Evolutionary conservation across 1,140 invertebrate genomes (phyloP).

Genomic region (Diploscapter pachys): DNA sequence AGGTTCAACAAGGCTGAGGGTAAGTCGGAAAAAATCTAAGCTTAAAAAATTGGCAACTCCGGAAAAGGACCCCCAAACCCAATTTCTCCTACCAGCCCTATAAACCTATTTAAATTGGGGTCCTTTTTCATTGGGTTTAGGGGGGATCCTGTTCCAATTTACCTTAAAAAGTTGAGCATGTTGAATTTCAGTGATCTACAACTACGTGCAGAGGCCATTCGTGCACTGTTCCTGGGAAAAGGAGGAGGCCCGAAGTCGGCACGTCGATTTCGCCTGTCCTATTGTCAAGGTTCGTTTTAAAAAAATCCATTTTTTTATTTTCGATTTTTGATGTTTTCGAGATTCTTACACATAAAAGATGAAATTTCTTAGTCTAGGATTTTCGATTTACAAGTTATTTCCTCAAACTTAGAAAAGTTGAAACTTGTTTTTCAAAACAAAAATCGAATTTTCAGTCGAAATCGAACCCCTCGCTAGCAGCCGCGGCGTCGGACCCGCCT

Average conservation of each 20-base stretch:
- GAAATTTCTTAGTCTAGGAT: not conserved
- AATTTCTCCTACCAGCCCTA: too few relatives aligned
- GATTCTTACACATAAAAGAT: too few relatives aligned
- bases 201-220: constrained; percentile 98
- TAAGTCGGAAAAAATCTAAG: constrained; percentile 39
- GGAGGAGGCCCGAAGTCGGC: constrained; percentile 95
- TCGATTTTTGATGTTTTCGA: too few relatives aligned
- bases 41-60: too few relatives aligned
- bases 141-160: not conserved
- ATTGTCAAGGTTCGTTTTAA: constrained; percentile 43
- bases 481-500: constrained; percentile 41
- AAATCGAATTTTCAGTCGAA: constrained; percentile 42
- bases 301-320: too few relatives aligned
- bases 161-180: not conserved
- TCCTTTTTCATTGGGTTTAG: too few relatives aligned
- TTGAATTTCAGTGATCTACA: constrained; percentile 79
- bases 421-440: not conserved
- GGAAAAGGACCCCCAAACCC: too few relatives aligned
- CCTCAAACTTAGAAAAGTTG: not conserved
- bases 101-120: too few relatives aligned
- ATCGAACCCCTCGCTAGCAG: constrained; percentile 55
- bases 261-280: constrained; percentile 81
- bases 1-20: constrained; percentile 76
- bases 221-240: constrained; percentile 99
- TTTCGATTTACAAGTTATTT: not conserved